These are phyloP conservation scores for Steatocranus sp. DNA, from an alignment of 2,797 vertebrate genomes.

Conservation along the genomic window DNA sequence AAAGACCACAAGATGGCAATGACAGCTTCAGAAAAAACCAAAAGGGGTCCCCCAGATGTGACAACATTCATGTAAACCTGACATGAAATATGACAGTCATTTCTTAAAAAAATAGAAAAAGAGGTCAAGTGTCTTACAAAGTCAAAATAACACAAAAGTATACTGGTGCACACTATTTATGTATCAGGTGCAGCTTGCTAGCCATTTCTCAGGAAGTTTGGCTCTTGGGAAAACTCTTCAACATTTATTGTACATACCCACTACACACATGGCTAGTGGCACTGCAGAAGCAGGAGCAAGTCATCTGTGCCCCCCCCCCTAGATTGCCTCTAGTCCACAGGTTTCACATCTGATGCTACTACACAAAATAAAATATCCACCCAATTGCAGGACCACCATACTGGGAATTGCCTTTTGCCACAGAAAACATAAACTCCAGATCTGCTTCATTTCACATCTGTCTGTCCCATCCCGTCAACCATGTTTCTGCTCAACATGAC, in stretches of 20 bases:
- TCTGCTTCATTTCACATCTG: constrained; percentile 40
- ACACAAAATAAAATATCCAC: not conserved
- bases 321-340: constrained; percentile 34
- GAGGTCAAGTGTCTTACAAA: not conserved
- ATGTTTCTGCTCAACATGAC: constrained; percentile 5
- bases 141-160: not conserved
- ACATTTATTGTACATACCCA: constrained; percentile 43
- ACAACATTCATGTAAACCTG: not conserved
- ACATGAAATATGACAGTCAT: not conserved
- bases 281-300: constrained; percentile 16
- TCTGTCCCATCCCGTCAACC: constrained; percentile 10
- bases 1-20: not conserved
- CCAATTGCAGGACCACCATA: not conserved
- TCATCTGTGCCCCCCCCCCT: constrained; percentile 31
- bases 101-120: not conserved
- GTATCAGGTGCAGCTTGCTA: constrained; percentile 9
- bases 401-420: constrained; percentile 15
- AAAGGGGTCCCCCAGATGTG: not conserved
- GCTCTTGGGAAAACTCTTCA: constrained; percentile 31
- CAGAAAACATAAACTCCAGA: constrained; percentile 16
- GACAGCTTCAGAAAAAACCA: not conserved
- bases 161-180: not conserved
- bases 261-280: constrained; percentile 42
- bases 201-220: constrained; percentile 6
- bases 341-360: constrained; percentile 42